Conservation (phyloP, 2,113 vertebrate species). For the Sula dactylatra region DNA sequence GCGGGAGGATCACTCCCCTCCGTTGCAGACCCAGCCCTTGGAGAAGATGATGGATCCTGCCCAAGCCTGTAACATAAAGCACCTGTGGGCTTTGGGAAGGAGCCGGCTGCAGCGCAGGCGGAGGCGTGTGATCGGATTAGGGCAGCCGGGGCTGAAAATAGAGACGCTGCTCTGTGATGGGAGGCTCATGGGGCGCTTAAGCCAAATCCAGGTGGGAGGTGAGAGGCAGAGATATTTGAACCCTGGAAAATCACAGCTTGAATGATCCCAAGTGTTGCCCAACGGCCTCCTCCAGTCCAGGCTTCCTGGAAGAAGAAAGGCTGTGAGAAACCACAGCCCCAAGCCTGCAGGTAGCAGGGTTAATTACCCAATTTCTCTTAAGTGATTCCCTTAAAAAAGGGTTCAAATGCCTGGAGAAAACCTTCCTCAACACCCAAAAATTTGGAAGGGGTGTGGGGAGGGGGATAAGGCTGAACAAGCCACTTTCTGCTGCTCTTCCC, state of each 20-base stretch:
- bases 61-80: rapidly evolving
- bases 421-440: neutral
- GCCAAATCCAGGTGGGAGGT: neutral
- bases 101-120: neutral
- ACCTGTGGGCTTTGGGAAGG: neutral
- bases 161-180: rapidly evolving
- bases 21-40: neutral
- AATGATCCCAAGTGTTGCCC: neutral
- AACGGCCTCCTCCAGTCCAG: neutral
- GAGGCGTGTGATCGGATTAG: neutral
- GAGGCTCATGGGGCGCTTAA: neutral
- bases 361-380: neutral
- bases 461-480: neutral
- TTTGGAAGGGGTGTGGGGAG: neutral
- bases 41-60: rapidly evolving
- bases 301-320: neutral
- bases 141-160: neutral
- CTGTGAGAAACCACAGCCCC: neutral
- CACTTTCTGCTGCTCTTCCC: neutral
- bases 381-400: neutral
- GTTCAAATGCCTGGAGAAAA: neutral
- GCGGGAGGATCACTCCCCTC: neutral
- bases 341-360: rapidly evolving
- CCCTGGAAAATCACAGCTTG: neutral
- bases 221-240: neutral